Evolutionary conservation across 2,888 invertebrate species (phyloP).

Genomic region (Napeogenes inachia): DNA sequence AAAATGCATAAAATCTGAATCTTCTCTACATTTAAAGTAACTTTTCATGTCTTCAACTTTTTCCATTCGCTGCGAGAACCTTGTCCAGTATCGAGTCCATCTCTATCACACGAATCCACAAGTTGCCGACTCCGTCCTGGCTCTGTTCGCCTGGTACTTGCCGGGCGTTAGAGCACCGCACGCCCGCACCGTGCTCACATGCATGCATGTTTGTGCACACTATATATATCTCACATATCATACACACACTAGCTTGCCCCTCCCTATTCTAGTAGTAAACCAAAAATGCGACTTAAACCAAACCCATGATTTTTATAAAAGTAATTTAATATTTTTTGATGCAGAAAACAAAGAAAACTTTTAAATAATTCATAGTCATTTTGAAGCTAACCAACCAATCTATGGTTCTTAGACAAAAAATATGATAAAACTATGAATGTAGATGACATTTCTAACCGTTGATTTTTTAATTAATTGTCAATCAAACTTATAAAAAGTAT

Average conservation of each 20-base stretch:
- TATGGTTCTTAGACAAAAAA: too few relatives aligned
- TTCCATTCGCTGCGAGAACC: conserved; percentile 8
- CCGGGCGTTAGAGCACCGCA: conserved; percentile 70
- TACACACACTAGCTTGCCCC: conserved; percentile 13
- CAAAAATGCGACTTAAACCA: too few relatives aligned
- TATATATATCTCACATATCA: neutral
- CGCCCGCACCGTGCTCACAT: conserved; percentile 73
- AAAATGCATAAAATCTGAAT: too few relatives aligned
- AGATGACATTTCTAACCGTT: neutral
- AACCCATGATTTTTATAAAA: too few relatives aligned
- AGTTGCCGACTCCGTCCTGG: conserved; percentile 31
- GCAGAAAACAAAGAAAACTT: too few relatives aligned
- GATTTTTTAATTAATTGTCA: conserved; percentile 5
- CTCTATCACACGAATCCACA: conserved; percentile 36
- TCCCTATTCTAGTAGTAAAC: neutral
- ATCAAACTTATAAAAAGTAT: conserved; percentile 32
- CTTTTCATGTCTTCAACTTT: conserved; percentile 16
- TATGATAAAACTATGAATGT: neutral
- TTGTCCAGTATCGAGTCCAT: conserved; percentile 25
- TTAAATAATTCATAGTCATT: too few relatives aligned
- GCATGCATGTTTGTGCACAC: conserved; percentile 29
- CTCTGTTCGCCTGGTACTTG: conserved; percentile 65
- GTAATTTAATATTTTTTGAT: too few relatives aligned
- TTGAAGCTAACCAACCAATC: too few relatives aligned
- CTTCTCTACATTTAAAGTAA: neutral